Base-by-base conservation (phyloP, 2,888 invertebrate species). In the Tribolium freemani region DNA sequence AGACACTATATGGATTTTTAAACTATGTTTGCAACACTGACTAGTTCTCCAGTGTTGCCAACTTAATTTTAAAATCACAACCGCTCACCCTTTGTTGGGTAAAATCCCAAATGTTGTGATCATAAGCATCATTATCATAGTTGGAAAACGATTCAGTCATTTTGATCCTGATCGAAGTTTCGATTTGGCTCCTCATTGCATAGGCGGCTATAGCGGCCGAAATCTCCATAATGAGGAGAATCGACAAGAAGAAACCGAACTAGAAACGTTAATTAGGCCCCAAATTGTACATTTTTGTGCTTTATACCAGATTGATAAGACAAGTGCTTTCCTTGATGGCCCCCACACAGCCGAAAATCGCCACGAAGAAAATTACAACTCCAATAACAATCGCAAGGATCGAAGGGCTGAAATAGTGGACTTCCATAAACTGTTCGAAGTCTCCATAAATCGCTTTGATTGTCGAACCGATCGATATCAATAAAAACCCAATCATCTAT, bases 281-380 rank as follows among this genome's bases (percentile, higher is more conserved):
- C 10, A 9, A 61, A 38, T 3, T 5, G n/a, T 4, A 0, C 10
- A 10, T 26, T 26, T 46, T 5, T 11, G 5, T 26, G 79, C 4
- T 10, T 5, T 5, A 84, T 83, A 92, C 92, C 84, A 88, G 84
- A 74, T 92, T 90, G 30, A 92, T 90, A 86, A 92, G 88, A 78
- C 90, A 90, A 2, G 94, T 93, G 86, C 94, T 95, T 84, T 93
- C 93, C 81, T 90, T 93, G 78, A 94, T 86, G 3, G 95, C 95
- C 30, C 96, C 96, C 78, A 93, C 93, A 86, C 95, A 96, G 30
- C 95, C 96, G 77, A 96, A 93, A 78, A 94, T 90, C 0, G 95
- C 93, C 9, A 96, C 90, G 60, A 95, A 86, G 78, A 96, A 89
- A 57, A 96, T 89, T 54, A 92, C 87, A 66, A 92, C 88, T 0